Evolutionary conservation across 2,113 vertebrate genomes (phyloP).

Genomic region (Myotis brandtii): DNA sequence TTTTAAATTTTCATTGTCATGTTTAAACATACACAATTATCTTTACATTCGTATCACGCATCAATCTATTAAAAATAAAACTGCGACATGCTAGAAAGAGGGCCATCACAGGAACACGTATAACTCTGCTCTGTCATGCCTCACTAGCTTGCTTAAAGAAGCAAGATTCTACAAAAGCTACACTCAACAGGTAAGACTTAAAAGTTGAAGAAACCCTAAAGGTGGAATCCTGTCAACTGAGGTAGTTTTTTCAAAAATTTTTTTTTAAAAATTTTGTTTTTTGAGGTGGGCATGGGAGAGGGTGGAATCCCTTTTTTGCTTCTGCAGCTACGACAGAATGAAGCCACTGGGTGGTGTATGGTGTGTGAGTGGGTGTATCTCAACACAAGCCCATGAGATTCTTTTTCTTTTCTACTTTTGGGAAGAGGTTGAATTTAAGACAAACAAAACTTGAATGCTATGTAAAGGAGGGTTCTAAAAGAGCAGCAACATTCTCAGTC

Average conservation of each 20-base stretch:
- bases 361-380: neutral
- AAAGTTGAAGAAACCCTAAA: conserved; percentile 81
- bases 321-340: conserved; percentile 37
- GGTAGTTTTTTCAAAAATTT: conserved; percentile 85
- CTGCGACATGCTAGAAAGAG: conserved; percentile 81
- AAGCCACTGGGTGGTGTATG: conserved; percentile 34
- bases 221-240: conserved; percentile 88
- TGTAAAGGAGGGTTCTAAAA: conserved; percentile 55
- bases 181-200: conserved; percentile 83
- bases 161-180: conserved; percentile 81
- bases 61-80: conserved; percentile 81
- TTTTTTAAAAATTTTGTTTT: conserved; percentile 1
- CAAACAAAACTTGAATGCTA: conserved; percentile 34
- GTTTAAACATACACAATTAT: conserved; percentile 76
- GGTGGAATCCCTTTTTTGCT: conserved; percentile 56
- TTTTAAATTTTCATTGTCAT: conserved; percentile 77
- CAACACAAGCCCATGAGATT: conserved; percentile 6
- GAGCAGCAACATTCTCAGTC: conserved; percentile 76
- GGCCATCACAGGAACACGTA: conserved; percentile 65
- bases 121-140: conserved; percentile 78
- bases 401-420: conserved; percentile 52
- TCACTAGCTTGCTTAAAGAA: conserved; percentile 72
- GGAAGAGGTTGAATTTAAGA: conserved; percentile 64
- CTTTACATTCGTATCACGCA: conserved; percentile 84
- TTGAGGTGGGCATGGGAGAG: conserved; percentile 57